Percentiles rank a stretch among this genome's conserved stretches.
Conservation (phyloP, 1,140 invertebrate genomes). For the Danaus plexippus region DNA sequence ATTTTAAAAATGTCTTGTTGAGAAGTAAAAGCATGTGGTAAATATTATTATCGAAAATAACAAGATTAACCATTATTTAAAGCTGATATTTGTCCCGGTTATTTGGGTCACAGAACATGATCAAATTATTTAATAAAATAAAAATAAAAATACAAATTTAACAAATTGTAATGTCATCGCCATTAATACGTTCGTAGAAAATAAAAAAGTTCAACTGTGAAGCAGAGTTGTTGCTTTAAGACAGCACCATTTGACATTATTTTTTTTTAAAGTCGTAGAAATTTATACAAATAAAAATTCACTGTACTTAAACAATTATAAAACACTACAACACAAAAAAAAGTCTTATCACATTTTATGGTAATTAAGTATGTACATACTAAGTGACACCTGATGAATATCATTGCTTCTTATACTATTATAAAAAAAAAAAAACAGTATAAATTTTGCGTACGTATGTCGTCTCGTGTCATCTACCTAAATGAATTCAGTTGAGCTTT, state of each 20-base stretch:
- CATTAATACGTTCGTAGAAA: too few relatives aligned
- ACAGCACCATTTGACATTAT: slow-evolving; percentile 42
- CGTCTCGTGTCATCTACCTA: slow-evolving; percentile 47
- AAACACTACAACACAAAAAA: slow-evolving; percentile 42
- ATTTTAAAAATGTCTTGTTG: slow-evolving; percentile 39
- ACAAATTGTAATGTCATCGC: too few relatives aligned
- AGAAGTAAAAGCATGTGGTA: slow-evolving; percentile 19
- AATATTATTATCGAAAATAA: slow-evolving; percentile 17
- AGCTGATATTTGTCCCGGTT: too few relatives aligned
- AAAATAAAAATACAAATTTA: too few relatives aligned
- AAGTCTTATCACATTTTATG: slow-evolving; percentile 63
- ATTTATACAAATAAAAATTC: slow-evolving; percentile 34
- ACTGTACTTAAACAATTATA: slow-evolving; percentile 38
- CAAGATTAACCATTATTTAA: slow-evolving; percentile 7
- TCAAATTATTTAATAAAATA: too few relatives aligned
- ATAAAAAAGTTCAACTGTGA: not conserved
- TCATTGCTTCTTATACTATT: slow-evolving; percentile 20
- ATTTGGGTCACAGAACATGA: too few relatives aligned
- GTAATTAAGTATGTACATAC: slow-evolving; percentile 48
- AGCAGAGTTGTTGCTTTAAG: slow-evolving; percentile 29
- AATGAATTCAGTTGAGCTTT: slow-evolving; percentile 66
- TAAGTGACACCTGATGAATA: slow-evolving; percentile 34
- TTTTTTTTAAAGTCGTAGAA: slow-evolving; percentile 32
- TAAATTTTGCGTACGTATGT: slow-evolving; percentile 36
- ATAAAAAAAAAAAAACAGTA: slow-evolving; percentile 11